Base-by-base conservation (phyloP, 2,113 vertebrate species). In the Urocynchramus pylzowi region DNA sequence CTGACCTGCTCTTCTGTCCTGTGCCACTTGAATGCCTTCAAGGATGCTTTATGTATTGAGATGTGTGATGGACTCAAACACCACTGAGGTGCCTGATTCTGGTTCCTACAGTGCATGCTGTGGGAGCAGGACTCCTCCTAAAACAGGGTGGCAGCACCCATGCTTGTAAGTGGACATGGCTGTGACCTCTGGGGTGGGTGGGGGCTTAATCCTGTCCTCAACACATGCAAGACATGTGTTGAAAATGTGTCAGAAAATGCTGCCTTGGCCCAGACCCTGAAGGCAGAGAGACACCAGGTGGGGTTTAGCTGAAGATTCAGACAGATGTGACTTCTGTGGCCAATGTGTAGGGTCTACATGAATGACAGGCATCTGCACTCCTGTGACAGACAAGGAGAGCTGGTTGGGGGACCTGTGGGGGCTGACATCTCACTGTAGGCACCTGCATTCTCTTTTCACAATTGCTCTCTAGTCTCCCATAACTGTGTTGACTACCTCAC, bases 121-220 rank as follows among this genome's bases (percentile, higher is more conserved):
- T 35, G 63, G n/a, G 39, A 59, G 33, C 52, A 75, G 44, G 33
- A 39, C 30, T 54, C 30, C 41, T 42, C n/a, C 35, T 59, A 70
- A 91, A 77, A 67, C 2, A 26, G 18, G 21, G 3, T 49, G 20
- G 23, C 28, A 94, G 59, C 53, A 47, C 9, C 63, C 24, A 16
- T 0, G 0, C 8, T 69, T 49, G 1, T 18, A 53, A 59, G 15
- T 56, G 41, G 24, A 26, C 5, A 0, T 16, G 49, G 11, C 49
- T 90, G n/a, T 57, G 28, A 67, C 4, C 22, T 89, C 54, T 53
- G 39, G 26, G 47, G 4, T 31, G 12, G 27, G 24, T 28, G 9
- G 30, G 21, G 12, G 4, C 10, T 89, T 81, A 69, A 49, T 53
- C n/a, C n/a, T 39, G 37, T 41, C 23, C 20, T 78, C 57, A 33